Percentiles rank a stretch among this genome's conserved stretches.
These are phyloP conservation scores for Labeo calbasu DNA, from an alignment of 2,797 vertebrate species.

Conservation along the genomic window DNA sequence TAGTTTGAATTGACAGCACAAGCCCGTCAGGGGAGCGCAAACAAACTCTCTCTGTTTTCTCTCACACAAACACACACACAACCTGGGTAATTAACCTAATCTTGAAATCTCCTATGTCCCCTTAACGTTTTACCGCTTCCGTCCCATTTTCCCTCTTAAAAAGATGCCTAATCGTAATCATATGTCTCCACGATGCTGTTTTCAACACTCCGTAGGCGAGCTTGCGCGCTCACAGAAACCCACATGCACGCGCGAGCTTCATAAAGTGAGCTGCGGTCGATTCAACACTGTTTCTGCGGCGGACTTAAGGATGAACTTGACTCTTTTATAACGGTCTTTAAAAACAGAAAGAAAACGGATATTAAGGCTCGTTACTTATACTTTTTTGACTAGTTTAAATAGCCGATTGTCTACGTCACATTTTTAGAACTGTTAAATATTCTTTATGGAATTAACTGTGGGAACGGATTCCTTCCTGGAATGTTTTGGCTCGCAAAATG, in stretches of 20 bases:
- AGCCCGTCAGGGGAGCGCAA: background rate
- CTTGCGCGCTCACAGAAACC: background rate
- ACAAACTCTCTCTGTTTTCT: slow-evolving; percentile 22
- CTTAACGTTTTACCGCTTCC: slow-evolving; percentile 41
- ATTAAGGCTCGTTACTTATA: too few relatives aligned
- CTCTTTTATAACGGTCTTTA: slow-evolving; percentile 45
- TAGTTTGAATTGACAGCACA: slow-evolving; percentile 15
- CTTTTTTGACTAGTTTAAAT: background rate
- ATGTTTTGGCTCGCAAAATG: slow-evolving; percentile 80
- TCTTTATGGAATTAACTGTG: slow-evolving; percentile 66
- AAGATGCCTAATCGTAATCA: slow-evolving; percentile 41
- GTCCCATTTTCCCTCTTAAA: background rate
- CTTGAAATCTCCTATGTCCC: background rate
- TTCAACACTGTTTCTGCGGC: slow-evolving; percentile 60
- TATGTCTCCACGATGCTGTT: slow-evolving; percentile 9
- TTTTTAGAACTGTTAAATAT: background rate
- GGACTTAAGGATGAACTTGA: slow-evolving; percentile 68
- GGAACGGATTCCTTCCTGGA: slow-evolving; percentile 62
- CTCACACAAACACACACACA: slow-evolving; percentile 36
- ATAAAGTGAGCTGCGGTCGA: slow-evolving; percentile 50
- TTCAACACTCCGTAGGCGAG: background rate
- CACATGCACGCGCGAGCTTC: slow-evolving; percentile 66
- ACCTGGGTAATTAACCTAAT: background rate
- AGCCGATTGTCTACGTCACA: background rate
- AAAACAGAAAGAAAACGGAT: background rate